A percentile compares a stretch with the other conserved stretches of the same genome.
These are phyloP conservation scores for Heterodera schachtii DNA, from an alignment of 1,140 invertebrate species.

Conservation along the genomic window DNA sequence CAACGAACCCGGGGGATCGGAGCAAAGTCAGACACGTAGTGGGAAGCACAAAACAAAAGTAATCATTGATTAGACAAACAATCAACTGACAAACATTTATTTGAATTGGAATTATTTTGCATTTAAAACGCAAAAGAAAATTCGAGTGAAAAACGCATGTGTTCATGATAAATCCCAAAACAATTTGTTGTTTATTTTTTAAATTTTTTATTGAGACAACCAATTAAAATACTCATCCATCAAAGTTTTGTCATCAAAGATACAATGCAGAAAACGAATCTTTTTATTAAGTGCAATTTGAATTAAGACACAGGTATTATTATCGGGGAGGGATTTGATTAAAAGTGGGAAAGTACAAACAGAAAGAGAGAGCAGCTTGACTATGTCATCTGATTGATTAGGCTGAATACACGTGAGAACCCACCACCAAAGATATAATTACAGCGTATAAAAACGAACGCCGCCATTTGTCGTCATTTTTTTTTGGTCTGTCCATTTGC, in stretches of 20 bases:
- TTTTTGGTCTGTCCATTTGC: background rate
- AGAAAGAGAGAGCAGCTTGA: background rate
- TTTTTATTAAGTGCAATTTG: background rate
- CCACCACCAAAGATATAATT: background rate
- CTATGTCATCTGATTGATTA: background rate
- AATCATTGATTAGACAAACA: background rate
- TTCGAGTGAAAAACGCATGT: no score
- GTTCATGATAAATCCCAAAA: no score
- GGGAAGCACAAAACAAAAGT: background rate
- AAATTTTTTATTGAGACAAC: no score
- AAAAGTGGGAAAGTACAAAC: background rate
- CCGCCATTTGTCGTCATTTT: background rate
- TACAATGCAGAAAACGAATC: background rate
- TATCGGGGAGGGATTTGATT: background rate
- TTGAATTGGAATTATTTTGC: no score
- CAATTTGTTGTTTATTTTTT: no score
- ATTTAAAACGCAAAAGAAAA: no score
- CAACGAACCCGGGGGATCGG: background rate
- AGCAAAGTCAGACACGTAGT: conserved; percentile 1
- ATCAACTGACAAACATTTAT: no score
- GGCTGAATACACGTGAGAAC: background rate
- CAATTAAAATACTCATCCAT: background rate
- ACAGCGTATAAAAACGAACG: background rate
- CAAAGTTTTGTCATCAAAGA: background rate
- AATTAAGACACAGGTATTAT: background rate